Conservation (phyloP, 2,888 invertebrate genomes). For the Pseudococcus viburni region DNA sequence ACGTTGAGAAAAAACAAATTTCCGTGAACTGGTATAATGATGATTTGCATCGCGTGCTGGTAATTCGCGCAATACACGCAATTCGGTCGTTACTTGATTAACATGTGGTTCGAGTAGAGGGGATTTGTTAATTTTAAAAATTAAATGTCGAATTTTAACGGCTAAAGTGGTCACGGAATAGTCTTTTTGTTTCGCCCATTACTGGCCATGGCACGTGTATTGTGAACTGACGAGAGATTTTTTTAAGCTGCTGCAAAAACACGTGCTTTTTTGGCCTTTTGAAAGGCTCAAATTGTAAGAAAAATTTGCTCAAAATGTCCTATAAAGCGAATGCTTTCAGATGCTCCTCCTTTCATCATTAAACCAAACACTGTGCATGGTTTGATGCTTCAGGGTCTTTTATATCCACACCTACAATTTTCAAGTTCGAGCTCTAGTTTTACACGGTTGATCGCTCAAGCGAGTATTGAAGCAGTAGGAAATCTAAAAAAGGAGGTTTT, state of each 20-base stretch:
- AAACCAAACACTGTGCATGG: not conserved
- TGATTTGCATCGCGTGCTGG: conserved; percentile 35
- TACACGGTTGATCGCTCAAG: conserved; percentile 50
- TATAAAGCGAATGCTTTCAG: no score
- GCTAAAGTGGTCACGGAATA: conserved; percentile 26
- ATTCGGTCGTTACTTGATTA: conserved; percentile 34
- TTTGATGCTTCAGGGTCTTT: not conserved
- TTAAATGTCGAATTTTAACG: conserved; percentile 29
- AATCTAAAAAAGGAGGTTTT: conserved; percentile 14
- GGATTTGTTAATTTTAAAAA: conserved; percentile 38
- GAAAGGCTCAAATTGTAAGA: not conserved
- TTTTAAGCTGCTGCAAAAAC: not conserved
- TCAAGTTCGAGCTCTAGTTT: conserved; percentile 47
- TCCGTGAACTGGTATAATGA: conserved; percentile 27
- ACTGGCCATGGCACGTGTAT: not conserved
- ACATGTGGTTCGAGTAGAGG: not conserved
- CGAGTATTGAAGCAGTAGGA: conserved; percentile 26
- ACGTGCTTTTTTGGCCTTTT: not conserved
- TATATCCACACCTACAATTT: conserved; percentile 36
- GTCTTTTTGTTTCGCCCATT: not conserved
- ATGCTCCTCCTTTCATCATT: not conserved
- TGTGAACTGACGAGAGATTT: not conserved
- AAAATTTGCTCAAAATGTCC: not conserved
- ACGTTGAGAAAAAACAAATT: conserved; percentile 24
- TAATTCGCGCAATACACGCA: conserved; percentile 38